Evolutionary conservation across 2,113 vertebrate species (phyloP), one percentile per base, ranked within the genome.

Genomic region (Scophthalmus maximus): DNA sequence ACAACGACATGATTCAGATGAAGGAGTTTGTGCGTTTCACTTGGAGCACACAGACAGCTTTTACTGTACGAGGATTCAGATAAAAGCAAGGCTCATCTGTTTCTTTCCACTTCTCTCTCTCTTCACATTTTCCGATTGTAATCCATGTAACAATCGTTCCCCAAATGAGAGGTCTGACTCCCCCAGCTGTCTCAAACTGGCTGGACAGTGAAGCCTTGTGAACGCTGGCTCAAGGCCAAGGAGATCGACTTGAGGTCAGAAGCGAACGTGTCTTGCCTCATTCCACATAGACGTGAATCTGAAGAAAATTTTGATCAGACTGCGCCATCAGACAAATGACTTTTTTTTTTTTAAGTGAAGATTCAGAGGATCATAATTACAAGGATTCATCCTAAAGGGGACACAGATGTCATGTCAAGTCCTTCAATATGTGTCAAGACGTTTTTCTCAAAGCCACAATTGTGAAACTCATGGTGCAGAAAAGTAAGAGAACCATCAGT

Each of bases 11-110:
- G 59, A 57, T 79, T 40, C 59, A 67, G 62, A 75, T 79, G 64
- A 66, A 69, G 56, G 64, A 59, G 40, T 62, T 78, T 78, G 25
- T 49, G 51, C 53, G 73, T 57, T 67, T 61, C 44, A 73, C 40
- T 52, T 60, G 23, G 55, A 70, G 22, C 14, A 57, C 14, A 57
- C 18, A 59, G 23, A 52, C 9, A 78, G 66, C 23, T 26, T 73
- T 15, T 30, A 27, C 12, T 38, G 8, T 14, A 23, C 25, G 26
- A 70, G 56, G 42, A 26, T 23, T 67, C 1, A 0, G 18, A 34
- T 4, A 8, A n/a, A 56, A 25, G 23, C 18, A 8, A 6, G 8
- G 11, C 17, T 44, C 4, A 76, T 72, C 36, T 50, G 17, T 44
- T 59, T 79, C 52, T 72, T 68, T 68, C 56, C 32, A 59, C 34